These are phyloP conservation scores for Portevinia maculata DNA, from an alignment of 2,888 invertebrate species.

Conservation along the genomic window DNA sequence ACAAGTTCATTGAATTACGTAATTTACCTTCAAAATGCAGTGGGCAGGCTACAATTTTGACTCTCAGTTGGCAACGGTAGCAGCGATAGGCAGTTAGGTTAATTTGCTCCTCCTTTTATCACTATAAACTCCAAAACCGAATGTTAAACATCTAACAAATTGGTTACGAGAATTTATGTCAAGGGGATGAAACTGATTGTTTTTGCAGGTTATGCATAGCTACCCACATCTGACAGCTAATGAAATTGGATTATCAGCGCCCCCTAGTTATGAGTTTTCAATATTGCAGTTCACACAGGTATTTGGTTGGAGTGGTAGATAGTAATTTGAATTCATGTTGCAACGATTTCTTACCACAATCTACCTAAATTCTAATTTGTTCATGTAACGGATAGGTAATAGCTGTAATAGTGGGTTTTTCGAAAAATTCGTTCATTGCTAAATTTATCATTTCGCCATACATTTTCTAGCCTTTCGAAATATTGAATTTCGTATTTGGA, in stretches of 20 bases:
- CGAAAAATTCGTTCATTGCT: no score
- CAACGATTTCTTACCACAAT: no score
- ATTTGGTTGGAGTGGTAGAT: neutral
- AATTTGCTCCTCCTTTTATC: neutral
- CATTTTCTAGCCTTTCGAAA: no score
- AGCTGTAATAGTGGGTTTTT: no score
- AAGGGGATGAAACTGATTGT: constrained; percentile 13
- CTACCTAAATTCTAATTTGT: no score
- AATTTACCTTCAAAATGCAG: constrained; percentile 42
- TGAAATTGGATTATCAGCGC: neutral
- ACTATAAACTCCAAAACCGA: neutral
- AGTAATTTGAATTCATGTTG: neutral
- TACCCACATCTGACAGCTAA: constrained; percentile 11
- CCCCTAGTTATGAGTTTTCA: neutral
- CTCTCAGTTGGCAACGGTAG: neutral
- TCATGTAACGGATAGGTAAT: no score
- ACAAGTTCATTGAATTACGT: constrained; percentile 50
- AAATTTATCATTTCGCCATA: no score
- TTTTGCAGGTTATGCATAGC: constrained; percentile 10
- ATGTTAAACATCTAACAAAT: neutral
- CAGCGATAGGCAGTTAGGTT: neutral
- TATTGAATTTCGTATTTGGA: no score
- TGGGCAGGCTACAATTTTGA: neutral
- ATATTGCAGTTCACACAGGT: neutral
- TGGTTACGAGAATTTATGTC: neutral